These are phyloP conservation scores for Cryptotis parvus DNA, from an alignment of 2,113 vertebrate genomes.

Conservation along the genomic window DNA sequence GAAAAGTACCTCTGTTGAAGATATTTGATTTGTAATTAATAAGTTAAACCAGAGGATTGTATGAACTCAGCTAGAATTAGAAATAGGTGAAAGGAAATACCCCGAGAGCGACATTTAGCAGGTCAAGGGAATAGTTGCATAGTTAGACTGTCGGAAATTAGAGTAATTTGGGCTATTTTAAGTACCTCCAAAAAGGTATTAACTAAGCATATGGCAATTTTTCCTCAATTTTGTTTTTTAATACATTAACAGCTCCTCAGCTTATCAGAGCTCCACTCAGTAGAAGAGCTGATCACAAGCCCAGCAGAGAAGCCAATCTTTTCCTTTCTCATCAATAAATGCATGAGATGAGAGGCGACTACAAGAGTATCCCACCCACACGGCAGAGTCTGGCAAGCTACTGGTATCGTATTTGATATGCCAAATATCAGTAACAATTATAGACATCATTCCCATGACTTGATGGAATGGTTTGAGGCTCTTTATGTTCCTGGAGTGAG, in stretches of 20 bases:
- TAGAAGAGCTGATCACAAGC: too few relatives aligned
- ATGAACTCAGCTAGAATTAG: not conserved
- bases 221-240: not conserved
- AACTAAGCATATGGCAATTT: not conserved
- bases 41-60: not conserved
- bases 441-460: too few relatives aligned
- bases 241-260: not conserved
- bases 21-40: not conserved
- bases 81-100: not conserved
- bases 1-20: not conserved
- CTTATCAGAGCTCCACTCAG: too few relatives aligned
- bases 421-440: too few relatives aligned
- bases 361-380: too few relatives aligned
- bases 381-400: too few relatives aligned
- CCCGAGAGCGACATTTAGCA: not conserved
- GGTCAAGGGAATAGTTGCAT: not conserved
- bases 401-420: too few relatives aligned
- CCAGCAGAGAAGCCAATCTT: too few relatives aligned
- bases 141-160: not conserved
- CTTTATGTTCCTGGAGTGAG: too few relatives aligned
- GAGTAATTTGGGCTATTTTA: not conserved
- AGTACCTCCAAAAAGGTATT: not conserved
- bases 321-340: too few relatives aligned
- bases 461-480: too few relatives aligned
- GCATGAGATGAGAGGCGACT: too few relatives aligned